Base-by-base conservation (phyloP, 23 tunicate genomes). In the Ascidia mentula region DNA sequence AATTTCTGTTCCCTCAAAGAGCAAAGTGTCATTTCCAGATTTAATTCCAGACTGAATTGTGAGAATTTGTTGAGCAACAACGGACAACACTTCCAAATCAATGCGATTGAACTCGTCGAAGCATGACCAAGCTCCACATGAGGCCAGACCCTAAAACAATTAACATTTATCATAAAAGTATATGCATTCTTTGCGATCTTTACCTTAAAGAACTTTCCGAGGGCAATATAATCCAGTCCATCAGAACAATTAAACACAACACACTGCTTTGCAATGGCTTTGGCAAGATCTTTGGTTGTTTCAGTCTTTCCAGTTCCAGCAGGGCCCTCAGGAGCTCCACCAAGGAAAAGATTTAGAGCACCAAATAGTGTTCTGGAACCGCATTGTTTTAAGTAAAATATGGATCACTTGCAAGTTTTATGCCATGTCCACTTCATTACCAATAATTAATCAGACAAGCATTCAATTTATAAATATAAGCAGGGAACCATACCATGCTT, bases 311-410 rank as follows among this genome's bases (percentile, higher is more conserved):
- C 98, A 8, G 98, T 93, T 42, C 98, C 98, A 30, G 98, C 98
- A 37, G 98, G 98, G 0, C 98, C 98, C 69, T 95, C 98, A 20
- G 98, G 98, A 18, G 98, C 99, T 40, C 99, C 97, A 60, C 99
- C 99, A 34, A 96, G 78, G 53, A 73, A 79, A 18, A 96, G 83
- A 69, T 96, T 96, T 73, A 96, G 78, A 6, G 99, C 99, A 34
- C 99, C 99, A 72, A 96, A 91, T 20, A 96, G 76, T 17, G 99
- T 96, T 69, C 98, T 91, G 42, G 31, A 38, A 65, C 18, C 7
- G n/a, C n/a, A n/a, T n/a, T n/a, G n/a, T n/a, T n/a, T n/a, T n/a
- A n/a, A n/a, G n/a, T n/a, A n/a, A n/a, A n/a, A n/a, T n/a, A n/a
- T n/a, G n/a, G n/a, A n/a, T n/a, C n/a, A n/a, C n/a, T n/a, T n/a